These are phyloP conservation scores for Nesogale talazaci DNA, from an alignment of 2,113 vertebrate species.

Conservation along the genomic window DNA sequence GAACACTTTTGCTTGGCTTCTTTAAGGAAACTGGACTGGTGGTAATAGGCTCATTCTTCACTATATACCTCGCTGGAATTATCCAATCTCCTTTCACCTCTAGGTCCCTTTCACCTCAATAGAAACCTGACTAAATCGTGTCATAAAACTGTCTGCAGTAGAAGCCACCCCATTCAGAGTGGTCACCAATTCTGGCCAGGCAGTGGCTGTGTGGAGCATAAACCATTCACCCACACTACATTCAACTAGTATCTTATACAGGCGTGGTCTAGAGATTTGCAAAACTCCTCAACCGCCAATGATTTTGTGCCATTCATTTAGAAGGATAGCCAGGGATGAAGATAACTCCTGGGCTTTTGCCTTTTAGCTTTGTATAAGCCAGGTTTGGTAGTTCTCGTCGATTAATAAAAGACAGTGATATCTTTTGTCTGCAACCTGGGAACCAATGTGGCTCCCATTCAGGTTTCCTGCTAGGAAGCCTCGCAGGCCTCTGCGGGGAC, in stretches of 20 bases:
- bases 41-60: conserved; percentile 88
- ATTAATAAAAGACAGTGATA: conserved; percentile 91
- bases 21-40: conserved; percentile 90
- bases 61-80: conserved; percentile 88
- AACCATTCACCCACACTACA: too few species aligned
- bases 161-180: too few species aligned
- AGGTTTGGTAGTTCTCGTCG: conserved; percentile 93
- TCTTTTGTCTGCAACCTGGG: conserved; percentile 93
- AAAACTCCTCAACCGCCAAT: conserved; percentile 95
- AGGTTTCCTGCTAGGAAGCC: too few species aligned
- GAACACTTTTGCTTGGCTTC: conserved; percentile 96
- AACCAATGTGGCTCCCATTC: too few species aligned
- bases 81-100: conserved; percentile 93
- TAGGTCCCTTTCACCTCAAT: conserved; percentile 91
- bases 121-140: too few species aligned
- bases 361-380: conserved; percentile 94
- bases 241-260: conserved; percentile 97
- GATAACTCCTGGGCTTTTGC: conserved; percentile 95
- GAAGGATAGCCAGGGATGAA: conserved; percentile 95
- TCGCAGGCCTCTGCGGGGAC: too few species aligned
- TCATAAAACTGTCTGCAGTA: too few species aligned
- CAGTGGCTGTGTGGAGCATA: too few species aligned
- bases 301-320: conserved; percentile 96
- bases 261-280: conserved; percentile 95
- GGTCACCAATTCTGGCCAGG: too few species aligned